Conservation (phyloP, 1,140 invertebrate genomes). For the Procambarus virginalis region DNA sequence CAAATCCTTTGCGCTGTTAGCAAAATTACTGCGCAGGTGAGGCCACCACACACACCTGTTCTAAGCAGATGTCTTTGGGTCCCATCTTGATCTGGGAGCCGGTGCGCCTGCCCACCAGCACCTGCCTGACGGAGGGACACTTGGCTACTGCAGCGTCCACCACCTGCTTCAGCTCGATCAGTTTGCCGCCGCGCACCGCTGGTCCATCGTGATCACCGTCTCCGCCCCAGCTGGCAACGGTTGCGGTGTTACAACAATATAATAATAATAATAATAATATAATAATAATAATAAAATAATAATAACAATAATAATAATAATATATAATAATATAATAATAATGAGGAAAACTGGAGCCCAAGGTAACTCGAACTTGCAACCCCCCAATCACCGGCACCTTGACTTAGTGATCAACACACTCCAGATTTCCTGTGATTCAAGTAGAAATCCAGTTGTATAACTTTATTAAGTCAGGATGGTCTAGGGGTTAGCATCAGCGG, state of each 20-base stretch:
- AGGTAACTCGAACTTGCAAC: too few species aligned
- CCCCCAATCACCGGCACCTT: too few species aligned
- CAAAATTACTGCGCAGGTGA: too few species aligned
- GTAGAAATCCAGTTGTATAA: too few species aligned
- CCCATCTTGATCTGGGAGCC: conserved; percentile 73
- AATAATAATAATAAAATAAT: neutral
- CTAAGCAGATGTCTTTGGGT: conserved; percentile 72
- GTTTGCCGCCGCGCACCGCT: conserved; percentile 76
- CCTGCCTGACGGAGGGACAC: conserved; percentile 74
- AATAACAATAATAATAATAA: neutral
- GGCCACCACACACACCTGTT: conserved; percentile 51
- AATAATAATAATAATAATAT: neutral
- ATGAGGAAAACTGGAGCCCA: too few species aligned
- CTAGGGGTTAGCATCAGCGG: too few species aligned
- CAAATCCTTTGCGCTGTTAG: too few species aligned
- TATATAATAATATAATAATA: too few species aligned
- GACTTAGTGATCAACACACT: too few species aligned
- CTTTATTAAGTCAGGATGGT: too few species aligned
- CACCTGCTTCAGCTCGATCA: conserved; percentile 76
- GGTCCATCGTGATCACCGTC: conserved; percentile 77
- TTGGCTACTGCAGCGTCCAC: conserved; percentile 76
- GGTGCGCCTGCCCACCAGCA: conserved; percentile 76
- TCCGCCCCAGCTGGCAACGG: conserved; percentile 69
- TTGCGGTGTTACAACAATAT: too few species aligned
- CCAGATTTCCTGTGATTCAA: too few species aligned